phyloP scores from a whole-genome alignment of 2,113 vertebrate species.

The Lagopus muta region DNA sequence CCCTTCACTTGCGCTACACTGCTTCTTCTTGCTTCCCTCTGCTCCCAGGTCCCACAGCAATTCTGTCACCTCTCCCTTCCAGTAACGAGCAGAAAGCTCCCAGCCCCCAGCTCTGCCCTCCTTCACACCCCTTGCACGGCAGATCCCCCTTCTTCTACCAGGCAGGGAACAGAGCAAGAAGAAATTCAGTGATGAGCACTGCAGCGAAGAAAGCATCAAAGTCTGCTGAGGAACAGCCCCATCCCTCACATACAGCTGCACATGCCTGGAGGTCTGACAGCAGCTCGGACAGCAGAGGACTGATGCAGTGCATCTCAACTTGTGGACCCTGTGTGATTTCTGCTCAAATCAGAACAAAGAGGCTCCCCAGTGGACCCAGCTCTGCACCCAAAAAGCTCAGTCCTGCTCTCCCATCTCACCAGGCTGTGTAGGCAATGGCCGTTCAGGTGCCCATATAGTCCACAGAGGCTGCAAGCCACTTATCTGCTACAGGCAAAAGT shows the following conservation, averaged over 20 bases:
- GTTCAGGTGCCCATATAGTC: not conserved
- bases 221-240: not conserved
- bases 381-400: accelerated
- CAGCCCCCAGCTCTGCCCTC: not conserved
- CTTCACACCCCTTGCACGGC: not conserved
- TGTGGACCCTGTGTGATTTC: accelerated
- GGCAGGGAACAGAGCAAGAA: not conserved
- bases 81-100: accelerated
- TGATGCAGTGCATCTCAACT: not conserved
- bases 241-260: not conserved
- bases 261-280: not conserved
- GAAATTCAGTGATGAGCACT: not conserved
- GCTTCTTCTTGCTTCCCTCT: accelerated
- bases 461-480: not conserved
- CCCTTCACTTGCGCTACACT: accelerated
- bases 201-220: accelerated
- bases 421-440: accelerated
- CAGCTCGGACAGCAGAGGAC: not conserved
- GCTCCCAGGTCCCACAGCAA: not conserved
- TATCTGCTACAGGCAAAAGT: not conserved
- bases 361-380: accelerated
- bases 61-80: not conserved
- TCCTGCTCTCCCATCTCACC: not conserved
- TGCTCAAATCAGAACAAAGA: accelerated
- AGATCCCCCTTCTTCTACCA: not conserved